Evolutionary conservation across 2,888 invertebrate species (phyloP).

Genomic region (Panopea generosa): DNA sequence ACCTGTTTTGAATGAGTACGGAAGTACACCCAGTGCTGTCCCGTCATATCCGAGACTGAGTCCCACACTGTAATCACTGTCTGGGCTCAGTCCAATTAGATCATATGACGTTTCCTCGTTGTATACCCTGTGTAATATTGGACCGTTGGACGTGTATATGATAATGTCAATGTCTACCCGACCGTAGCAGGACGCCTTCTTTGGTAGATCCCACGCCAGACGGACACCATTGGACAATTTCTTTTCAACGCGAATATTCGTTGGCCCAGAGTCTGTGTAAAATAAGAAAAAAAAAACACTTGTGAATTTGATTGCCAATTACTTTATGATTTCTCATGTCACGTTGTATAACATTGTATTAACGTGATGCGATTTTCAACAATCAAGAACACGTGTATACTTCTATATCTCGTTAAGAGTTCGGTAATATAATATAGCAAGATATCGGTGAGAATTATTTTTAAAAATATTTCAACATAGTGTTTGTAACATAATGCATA

Average conservation of each 20-base stretch:
- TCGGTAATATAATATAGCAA: no score
- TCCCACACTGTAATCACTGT: conserved; percentile 27
- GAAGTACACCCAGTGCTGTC: conserved; percentile 17
- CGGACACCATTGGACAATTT: conserved; percentile 28
- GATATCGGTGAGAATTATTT: no score
- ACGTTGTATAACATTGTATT: no score
- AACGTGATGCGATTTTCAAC: no score
- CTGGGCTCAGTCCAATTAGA: conserved; percentile 37
- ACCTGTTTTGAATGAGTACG: conserved; percentile 35
- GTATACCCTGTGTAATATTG: neutral
- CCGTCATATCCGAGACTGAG: conserved; percentile 16
- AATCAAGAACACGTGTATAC: no score
- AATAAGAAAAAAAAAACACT: no score
- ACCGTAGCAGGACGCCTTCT: conserved; percentile 46
- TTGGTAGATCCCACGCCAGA: conserved; percentile 40
- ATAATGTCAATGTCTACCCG: conserved; percentile 29
- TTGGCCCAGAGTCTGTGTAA: conserved; percentile 24
- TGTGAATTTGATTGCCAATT: no score
- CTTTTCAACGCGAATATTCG: conserved; percentile 32
- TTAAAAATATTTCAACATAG: no score
- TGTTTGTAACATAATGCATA: no score
- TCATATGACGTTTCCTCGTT: conserved; percentile 33
- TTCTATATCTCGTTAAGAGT: no score
- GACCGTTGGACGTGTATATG: conserved; percentile 12
- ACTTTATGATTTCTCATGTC: no score